Percentiles rank a stretch among this genome's conserved stretches.
Conservation (phyloP, 92 coral and sea anemone genomes). For the Epizoanthus scotinus region DNA sequence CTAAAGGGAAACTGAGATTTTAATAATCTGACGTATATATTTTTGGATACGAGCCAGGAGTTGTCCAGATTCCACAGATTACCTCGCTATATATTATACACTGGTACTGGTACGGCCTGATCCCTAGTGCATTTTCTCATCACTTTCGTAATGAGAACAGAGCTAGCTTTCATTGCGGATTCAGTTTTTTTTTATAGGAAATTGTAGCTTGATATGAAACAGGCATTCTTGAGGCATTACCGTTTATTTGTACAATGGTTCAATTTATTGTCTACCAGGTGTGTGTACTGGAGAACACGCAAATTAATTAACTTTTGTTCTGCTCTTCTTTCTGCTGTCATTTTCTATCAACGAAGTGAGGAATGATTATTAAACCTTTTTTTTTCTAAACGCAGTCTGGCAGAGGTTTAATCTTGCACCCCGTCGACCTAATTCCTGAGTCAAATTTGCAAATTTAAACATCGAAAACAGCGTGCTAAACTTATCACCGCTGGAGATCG, state of each 20-base stretch:
- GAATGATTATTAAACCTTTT: not conserved
- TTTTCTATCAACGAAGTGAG: not conserved
- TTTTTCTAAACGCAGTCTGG: not conserved
- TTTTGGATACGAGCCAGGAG: constrained; percentile 8
- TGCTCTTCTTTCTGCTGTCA: too few species aligned
- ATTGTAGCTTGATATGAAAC: too few species aligned
- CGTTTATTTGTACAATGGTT: too few species aligned
- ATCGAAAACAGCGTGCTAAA: not conserved
- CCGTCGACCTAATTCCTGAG: not conserved
- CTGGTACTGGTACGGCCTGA: not conserved
- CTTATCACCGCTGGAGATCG: not conserved
- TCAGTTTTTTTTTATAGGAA: too few species aligned
- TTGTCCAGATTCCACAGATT: not conserved
- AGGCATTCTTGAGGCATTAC: too few species aligned
- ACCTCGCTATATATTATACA: too few species aligned
- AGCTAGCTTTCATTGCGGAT: too few species aligned
- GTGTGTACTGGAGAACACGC: too few species aligned
- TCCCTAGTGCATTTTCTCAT: not conserved
- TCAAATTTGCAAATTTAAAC: not conserved
- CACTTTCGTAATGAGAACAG: not conserved
- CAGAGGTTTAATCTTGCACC: not conserved
- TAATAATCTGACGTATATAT: not conserved
- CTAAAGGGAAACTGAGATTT: not conserved
- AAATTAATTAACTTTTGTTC: too few species aligned
- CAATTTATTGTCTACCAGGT: too few species aligned